phyloP scores from a whole-genome alignment of 2,888 invertebrate species.

The Acanthosepion pharaonis region DNA sequence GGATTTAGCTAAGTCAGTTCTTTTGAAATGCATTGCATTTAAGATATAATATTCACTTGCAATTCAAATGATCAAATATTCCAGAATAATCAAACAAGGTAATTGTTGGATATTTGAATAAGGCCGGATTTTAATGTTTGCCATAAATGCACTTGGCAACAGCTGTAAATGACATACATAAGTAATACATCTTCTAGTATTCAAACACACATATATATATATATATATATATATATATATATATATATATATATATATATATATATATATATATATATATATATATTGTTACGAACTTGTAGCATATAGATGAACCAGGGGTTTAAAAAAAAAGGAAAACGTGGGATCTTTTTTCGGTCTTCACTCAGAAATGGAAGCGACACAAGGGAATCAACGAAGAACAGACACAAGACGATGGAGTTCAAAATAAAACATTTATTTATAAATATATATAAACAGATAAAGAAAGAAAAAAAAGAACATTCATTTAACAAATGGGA shows the following conservation, averaged over 20 bases:
- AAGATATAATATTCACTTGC: background rate
- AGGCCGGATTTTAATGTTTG: background rate
- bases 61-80: background rate
- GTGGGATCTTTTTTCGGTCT: too few species aligned
- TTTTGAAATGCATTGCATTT: background rate
- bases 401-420: too few species aligned
- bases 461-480: too few species aligned
- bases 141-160: background rate
- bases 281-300: too few species aligned
- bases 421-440: too few species aligned
- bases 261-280: too few species aligned
- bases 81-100: background rate
- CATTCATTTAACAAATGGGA: too few species aligned
- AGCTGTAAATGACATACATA: constrained; percentile 4
- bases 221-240: background rate
- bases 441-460: too few species aligned
- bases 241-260: background rate
- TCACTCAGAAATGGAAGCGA: too few species aligned
- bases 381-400: too few species aligned
- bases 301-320: too few species aligned
- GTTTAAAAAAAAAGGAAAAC: too few species aligned
- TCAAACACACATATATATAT: background rate
- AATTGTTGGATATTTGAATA: background rate
- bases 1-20: background rate
- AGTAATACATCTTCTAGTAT: background rate